Conservation (phyloP, 2,888 invertebrate genomes). For the Calliopum simillimum region DNA sequence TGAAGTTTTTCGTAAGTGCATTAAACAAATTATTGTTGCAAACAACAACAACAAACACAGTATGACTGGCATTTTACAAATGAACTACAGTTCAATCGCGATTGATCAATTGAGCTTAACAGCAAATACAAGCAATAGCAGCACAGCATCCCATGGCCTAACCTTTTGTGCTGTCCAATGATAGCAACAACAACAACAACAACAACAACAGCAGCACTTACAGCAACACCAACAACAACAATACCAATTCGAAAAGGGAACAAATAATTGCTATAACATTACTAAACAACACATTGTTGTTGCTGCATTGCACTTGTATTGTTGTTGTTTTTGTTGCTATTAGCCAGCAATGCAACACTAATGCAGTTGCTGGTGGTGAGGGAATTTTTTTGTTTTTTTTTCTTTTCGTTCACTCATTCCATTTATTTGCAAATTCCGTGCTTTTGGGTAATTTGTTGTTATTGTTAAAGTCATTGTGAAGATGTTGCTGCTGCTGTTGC, state of each 20-base stretch:
- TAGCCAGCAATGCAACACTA: not conserved
- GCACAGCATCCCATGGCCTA: no score
- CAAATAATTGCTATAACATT: no score
- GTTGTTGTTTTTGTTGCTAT: slow-evolving; percentile 13
- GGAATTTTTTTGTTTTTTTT: not conserved
- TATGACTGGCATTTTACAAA: no score
- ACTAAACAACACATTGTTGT: no score
- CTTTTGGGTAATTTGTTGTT: not conserved
- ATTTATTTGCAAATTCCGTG: slow-evolving; percentile 3
- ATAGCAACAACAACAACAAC: not conserved
- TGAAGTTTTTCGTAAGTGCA: no score
- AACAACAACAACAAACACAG: no score
- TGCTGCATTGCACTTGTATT: not conserved
- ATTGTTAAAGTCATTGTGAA: slow-evolving; percentile 48
- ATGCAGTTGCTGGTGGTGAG: not conserved
- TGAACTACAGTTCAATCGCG: no score
- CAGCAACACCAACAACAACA: not conserved
- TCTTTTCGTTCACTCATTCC: not conserved
- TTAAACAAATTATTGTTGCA: no score
- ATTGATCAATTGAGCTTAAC: no score
- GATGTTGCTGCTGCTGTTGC: slow-evolving; percentile 35
- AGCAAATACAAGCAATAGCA: no score
- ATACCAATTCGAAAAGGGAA: no score
- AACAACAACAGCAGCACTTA: not conserved
- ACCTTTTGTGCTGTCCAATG: no score